A percentile compares a stretch with the other conserved stretches of the same genome.
These are phyloP conservation scores for Harmothoe impar DNA, from an alignment of 2,888 invertebrate species.

Conservation along the genomic window DNA sequence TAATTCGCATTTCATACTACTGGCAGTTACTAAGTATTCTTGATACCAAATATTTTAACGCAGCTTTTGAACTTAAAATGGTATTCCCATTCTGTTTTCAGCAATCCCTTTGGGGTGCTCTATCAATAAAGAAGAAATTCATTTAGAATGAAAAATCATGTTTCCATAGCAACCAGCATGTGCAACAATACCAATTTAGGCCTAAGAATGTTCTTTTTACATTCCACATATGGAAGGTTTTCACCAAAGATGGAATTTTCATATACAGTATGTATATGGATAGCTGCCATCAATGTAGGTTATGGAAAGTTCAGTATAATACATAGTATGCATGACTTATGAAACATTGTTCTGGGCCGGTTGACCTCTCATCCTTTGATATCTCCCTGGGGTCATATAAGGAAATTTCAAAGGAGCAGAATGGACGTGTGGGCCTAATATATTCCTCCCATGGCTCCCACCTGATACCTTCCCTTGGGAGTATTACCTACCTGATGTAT, in stretches of 20 bases:
- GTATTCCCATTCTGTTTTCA: not conserved
- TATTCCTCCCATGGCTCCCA: not conserved
- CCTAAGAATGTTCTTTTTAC: no score
- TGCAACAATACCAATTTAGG: no score
- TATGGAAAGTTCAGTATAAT: not conserved
- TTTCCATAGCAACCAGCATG: no score
- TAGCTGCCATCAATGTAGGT: not conserved
- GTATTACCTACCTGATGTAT: not conserved
- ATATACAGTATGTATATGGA: not conserved
- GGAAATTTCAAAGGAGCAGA: not conserved
- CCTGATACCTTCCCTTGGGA: not conserved
- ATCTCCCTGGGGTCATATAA: not conserved
- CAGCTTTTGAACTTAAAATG: no score
- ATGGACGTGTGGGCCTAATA: not conserved
- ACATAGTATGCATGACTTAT: not conserved
- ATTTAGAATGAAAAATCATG: not conserved
- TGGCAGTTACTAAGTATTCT: no score
- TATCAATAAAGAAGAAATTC: not conserved
- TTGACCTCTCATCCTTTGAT: not conserved
- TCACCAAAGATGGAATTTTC: no score
- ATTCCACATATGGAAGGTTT: no score
- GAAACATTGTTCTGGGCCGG: not conserved
- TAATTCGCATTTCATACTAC: no score
- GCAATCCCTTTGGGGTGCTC: not conserved
- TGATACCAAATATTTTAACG: no score